Conservation (phyloP, 2,797 vertebrate genomes). For the Phrynocephalus guinanensis region DNA sequence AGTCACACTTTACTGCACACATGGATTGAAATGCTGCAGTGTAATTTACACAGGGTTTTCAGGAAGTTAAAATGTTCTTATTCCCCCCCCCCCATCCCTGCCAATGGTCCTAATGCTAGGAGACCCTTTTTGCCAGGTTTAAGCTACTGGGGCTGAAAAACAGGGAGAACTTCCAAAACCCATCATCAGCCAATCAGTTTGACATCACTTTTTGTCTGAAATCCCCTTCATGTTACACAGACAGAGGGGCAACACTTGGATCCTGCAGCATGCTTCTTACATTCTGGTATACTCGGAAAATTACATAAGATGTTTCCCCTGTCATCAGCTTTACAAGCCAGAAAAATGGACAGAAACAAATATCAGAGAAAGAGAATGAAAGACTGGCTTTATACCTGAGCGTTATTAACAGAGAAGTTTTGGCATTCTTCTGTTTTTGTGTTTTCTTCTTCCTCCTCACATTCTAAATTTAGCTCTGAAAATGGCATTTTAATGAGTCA, state of each 20-base stretch:
- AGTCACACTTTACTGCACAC: neutral
- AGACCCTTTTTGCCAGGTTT: no score
- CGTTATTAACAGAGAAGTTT: conserved; percentile 43
- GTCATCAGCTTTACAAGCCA: neutral
- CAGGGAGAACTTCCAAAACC: no score
- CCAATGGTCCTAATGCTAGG: no score
- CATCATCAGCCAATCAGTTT: no score
- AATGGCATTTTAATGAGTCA: conserved; percentile 22
- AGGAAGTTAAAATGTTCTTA: no score
- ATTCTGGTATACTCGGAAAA: neutral
- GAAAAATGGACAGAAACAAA: neutral
- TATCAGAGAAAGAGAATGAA: neutral
- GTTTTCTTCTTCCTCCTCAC: conserved; percentile 58
- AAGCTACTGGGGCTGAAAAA: no score
- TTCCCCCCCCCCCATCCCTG: no score
- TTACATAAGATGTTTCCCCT: neutral
- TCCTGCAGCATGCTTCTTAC: neutral
- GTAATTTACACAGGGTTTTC: no score
- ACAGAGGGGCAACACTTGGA: no score
- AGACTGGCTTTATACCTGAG: conserved; percentile 71
- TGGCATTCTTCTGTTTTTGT: conserved; percentile 52
- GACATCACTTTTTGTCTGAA: no score
- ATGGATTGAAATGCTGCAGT: no score
- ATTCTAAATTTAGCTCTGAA: conserved; percentile 60
- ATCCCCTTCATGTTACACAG: no score